These are phyloP conservation scores for Sebastes itinus DNA, from an alignment of 2,797 vertebrate genomes.

Conservation along the genomic window DNA sequence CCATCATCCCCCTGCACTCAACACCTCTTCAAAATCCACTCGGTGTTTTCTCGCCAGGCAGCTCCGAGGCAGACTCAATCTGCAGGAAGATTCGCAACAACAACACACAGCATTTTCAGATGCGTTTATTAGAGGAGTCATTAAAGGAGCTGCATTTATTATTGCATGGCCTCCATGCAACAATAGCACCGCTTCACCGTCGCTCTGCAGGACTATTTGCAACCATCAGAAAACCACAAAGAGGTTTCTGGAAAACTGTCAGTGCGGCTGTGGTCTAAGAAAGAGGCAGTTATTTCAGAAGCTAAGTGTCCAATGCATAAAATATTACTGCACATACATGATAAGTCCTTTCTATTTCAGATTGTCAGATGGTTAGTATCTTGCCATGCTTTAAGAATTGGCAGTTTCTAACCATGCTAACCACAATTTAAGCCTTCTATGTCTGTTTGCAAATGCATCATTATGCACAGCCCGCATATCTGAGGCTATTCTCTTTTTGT, in stretches of 20 bases:
- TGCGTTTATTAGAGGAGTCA: constrained; percentile 37
- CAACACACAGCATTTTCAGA: constrained; percentile 56
- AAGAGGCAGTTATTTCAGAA: background rate
- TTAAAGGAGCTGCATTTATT: constrained; percentile 55
- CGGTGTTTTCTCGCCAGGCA: constrained; percentile 68
- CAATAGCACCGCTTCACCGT: constrained; percentile 12
- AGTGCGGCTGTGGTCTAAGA: constrained; percentile 8
- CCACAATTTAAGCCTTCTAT: background rate
- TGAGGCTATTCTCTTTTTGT: background rate
- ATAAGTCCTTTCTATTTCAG: background rate
- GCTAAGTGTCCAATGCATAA: background rate
- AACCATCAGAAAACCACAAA: constrained; percentile 20
- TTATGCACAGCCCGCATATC: background rate
- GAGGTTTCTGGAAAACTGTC: constrained; percentile 25
- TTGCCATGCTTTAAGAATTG: background rate
- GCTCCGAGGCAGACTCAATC: constrained; percentile 62
- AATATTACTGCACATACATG: constrained; percentile 1
- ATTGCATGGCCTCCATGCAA: constrained; percentile 43
- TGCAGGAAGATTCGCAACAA: constrained; percentile 55
- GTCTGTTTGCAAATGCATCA: background rate
- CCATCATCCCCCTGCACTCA: constrained; percentile 75
- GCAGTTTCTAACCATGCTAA: background rate
- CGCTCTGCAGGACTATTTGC: constrained; percentile 35
- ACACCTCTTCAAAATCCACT: constrained; percentile 79
- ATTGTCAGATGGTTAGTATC: background rate